Evolutionary conservation across 2,888 invertebrate genomes (phyloP).

Genomic region (Hirtodrosophila confusa): DNA sequence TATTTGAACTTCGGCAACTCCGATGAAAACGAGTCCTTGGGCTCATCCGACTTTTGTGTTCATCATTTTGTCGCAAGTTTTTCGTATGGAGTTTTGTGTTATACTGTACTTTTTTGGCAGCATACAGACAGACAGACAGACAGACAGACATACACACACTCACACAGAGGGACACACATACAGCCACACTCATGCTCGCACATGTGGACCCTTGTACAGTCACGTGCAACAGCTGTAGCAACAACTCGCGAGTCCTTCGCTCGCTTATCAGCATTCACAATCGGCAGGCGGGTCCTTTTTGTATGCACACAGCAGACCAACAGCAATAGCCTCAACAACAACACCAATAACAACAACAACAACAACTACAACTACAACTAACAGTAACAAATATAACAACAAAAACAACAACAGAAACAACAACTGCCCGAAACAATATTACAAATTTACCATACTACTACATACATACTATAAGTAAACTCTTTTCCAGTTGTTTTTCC

Average conservation of each 20-base stretch:
- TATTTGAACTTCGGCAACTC: neutral
- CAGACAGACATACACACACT: constrained; percentile 7
- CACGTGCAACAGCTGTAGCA: constrained; percentile 25
- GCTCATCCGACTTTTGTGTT: neutral
- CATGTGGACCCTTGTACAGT: constrained; percentile 20
- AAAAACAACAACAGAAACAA: constrained; percentile 24
- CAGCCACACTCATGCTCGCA: constrained; percentile 2
- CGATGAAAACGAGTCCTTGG: no score
- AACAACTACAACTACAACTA: constrained; percentile 20
- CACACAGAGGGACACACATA: constrained; percentile 1
- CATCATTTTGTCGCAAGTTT: constrained; percentile 20
- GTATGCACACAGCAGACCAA: constrained; percentile 49
- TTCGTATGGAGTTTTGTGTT: constrained; percentile 21
- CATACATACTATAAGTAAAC: constrained; percentile 31
- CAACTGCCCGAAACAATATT: constrained; percentile 13
- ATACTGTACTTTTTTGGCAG: constrained; percentile 4
- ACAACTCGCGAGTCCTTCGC: constrained; percentile 19
- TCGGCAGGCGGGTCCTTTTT: constrained; percentile 11
- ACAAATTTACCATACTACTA: constrained; percentile 26
- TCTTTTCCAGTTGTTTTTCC: constrained; percentile 44
- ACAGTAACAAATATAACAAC: constrained; percentile 24
- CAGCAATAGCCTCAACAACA: constrained; percentile 24
- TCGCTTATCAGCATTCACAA: constrained; percentile 22
- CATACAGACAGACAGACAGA: constrained; percentile 1
- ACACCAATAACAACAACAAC: neutral